These are phyloP conservation scores for Apodemus sylvaticus DNA, from an alignment of 2,113 vertebrate genomes.

Conservation along the genomic window DNA sequence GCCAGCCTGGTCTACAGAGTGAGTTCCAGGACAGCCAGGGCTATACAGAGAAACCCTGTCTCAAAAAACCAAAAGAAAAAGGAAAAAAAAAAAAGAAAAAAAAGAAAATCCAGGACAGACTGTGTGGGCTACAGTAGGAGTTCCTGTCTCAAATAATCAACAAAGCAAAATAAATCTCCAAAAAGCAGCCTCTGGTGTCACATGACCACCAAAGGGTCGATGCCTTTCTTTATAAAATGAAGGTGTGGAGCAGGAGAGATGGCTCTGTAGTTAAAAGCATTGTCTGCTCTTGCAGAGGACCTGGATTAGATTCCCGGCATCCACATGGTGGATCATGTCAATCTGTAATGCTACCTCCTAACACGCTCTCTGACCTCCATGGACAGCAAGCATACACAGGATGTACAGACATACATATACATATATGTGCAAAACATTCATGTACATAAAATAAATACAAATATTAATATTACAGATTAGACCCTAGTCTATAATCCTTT, in stretches of 20 bases:
- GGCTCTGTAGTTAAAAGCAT: background rate
- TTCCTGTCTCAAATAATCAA: background rate
- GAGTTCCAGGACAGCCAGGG: too few relatives aligned
- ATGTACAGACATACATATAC: too few relatives aligned
- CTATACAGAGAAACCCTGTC: too few relatives aligned
- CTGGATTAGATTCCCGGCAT: background rate
- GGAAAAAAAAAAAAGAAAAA: too few relatives aligned
- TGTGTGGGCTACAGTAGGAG: too few relatives aligned
- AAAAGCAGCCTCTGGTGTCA: background rate
- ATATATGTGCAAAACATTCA: background rate
- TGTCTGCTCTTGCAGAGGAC: background rate
- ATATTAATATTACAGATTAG: background rate
- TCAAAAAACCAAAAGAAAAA: too few relatives aligned
- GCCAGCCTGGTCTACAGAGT: too few relatives aligned
- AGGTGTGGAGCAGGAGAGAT: background rate
- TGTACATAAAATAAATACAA: background rate
- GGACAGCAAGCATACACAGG: background rate
- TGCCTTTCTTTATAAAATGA: constrained; percentile 32
- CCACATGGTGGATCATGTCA: too few relatives aligned
- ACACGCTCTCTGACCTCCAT: background rate
- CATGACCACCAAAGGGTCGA: background rate
- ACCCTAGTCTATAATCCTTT: background rate
- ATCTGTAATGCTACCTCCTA: background rate
- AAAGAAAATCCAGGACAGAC: background rate
- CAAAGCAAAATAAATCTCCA: background rate